phyloP scores from a whole-genome alignment of 2,113 vertebrate genomes.

The Tupaia chinensis region DNA sequence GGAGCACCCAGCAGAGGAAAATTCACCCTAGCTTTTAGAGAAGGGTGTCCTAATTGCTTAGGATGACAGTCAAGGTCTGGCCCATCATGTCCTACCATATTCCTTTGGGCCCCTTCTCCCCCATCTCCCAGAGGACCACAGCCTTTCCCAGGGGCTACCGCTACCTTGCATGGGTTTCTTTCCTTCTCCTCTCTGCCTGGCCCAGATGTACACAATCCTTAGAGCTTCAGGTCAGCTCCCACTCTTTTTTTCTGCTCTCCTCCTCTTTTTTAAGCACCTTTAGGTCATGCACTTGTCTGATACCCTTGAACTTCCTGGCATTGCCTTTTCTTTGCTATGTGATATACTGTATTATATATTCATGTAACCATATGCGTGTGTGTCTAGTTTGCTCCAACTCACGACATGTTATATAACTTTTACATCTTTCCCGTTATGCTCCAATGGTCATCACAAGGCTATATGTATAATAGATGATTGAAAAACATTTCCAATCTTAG shows the following conservation, averaged over 20 bases:
- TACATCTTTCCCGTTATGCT: not conserved
- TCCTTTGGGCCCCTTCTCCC: not conserved
- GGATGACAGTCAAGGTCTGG: not conserved
- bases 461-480: not conserved
- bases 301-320: not conserved
- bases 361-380: not conserved
- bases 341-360: not conserved
- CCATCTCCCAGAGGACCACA: not conserved
- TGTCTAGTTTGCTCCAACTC: not conserved
- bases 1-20: not conserved
- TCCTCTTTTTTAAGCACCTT: not conserved
- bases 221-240: not conserved
- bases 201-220: not conserved
- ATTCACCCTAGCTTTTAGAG: not conserved
- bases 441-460: not conserved
- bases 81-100: too few relatives aligned
- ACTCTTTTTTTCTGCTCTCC: too few relatives aligned
- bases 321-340: not conserved
- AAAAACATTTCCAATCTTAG: not conserved
- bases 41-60: too few relatives aligned
- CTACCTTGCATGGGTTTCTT: not conserved
- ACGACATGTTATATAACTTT: not conserved
- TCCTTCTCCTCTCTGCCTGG: not conserved
- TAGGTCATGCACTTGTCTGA: not conserved
- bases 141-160: not conserved